Evolutionary conservation across 2,888 invertebrate species (phyloP).

Genomic region (Drosophila koepferae): DNA sequence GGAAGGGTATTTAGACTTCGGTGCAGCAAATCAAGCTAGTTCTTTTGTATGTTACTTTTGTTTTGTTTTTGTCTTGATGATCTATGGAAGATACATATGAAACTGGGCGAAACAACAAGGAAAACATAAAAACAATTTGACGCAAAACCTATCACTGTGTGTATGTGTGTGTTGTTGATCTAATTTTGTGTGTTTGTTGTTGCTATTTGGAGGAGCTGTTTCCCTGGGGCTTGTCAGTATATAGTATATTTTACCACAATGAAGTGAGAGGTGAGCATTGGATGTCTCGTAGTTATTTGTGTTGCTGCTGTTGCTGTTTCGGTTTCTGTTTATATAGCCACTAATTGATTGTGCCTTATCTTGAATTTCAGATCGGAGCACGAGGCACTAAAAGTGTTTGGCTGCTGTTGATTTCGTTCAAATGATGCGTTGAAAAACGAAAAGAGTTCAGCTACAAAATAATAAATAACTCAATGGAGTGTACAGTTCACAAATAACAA

Average conservation of each 20-base stretch:
- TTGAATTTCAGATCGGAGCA: slow-evolving; percentile 70
- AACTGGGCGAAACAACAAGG: slow-evolving; percentile 40
- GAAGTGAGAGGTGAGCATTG: slow-evolving; percentile 19
- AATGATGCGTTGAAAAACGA: slow-evolving; percentile 12
- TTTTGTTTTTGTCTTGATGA: slow-evolving; percentile 16
- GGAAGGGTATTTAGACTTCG: not conserved
- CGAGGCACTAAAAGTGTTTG: slow-evolving; percentile 36
- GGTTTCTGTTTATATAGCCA: slow-evolving; percentile 55
- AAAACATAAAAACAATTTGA: slow-evolving; percentile 61
- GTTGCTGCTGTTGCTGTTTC: not conserved
- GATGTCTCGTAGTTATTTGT: slow-evolving; percentile 13
- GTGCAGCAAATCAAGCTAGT: not conserved
- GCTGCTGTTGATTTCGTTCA: slow-evolving; percentile 5
- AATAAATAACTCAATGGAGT: slow-evolving; percentile 24
- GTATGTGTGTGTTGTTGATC: slow-evolving; percentile 27
- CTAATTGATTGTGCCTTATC: slow-evolving; percentile 79
- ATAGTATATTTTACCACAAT: slow-evolving; percentile 68
- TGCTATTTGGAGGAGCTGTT: slow-evolving; percentile 17
- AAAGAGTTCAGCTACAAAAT: slow-evolving; percentile 27
- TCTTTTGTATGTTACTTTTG: slow-evolving; percentile 1
- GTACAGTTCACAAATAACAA: not conserved
- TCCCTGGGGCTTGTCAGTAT: slow-evolving; percentile 47
- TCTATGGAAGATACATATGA: slow-evolving; percentile 29
- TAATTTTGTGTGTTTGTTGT: slow-evolving; percentile 12
- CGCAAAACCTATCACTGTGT: slow-evolving; percentile 20